phyloP scores from a whole-genome alignment of 2,888 invertebrate genomes.

The Lasioglossum vierecki region DNA sequence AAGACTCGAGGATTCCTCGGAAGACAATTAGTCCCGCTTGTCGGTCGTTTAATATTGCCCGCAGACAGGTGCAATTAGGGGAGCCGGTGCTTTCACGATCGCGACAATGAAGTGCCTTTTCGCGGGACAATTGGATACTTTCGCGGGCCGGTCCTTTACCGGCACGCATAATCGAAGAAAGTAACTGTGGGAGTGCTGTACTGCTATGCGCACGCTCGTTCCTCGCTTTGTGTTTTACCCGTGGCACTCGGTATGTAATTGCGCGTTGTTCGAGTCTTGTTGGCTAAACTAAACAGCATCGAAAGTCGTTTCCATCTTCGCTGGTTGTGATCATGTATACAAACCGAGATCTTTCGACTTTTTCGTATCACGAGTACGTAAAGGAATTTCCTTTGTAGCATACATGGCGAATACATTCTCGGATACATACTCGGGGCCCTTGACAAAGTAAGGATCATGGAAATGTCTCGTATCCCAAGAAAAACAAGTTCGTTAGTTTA shows the following conservation, averaged over 20 bases:
- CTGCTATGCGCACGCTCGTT: neutral
- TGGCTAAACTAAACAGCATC: neutral
- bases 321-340: neutral
- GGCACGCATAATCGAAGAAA: slow-evolving; percentile 40
- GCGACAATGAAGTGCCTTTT: slow-evolving; percentile 15
- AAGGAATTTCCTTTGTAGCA: neutral
- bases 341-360: neutral
- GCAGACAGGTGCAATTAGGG: slow-evolving; percentile 26
- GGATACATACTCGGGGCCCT: too few relatives aligned
- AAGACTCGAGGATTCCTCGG: neutral
- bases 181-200: slow-evolving; percentile 15
- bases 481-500: too few relatives aligned
- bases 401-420: neutral
- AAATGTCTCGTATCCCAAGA: too few relatives aligned
- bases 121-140: slow-evolving; percentile 34
- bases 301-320: neutral
- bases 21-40: slow-evolving; percentile 37
- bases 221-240: neutral
- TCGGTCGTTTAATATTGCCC: slow-evolving; percentile 26
- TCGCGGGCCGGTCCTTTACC: slow-evolving; percentile 21
- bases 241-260: neutral
- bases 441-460: too few relatives aligned
- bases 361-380: neutral
- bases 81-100: slow-evolving; percentile 27
- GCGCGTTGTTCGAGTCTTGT: slow-evolving; percentile 5